Evolutionary conservation across 2,797 vertebrate genomes (phyloP).

Genomic region (Valencia hispanica): DNA sequence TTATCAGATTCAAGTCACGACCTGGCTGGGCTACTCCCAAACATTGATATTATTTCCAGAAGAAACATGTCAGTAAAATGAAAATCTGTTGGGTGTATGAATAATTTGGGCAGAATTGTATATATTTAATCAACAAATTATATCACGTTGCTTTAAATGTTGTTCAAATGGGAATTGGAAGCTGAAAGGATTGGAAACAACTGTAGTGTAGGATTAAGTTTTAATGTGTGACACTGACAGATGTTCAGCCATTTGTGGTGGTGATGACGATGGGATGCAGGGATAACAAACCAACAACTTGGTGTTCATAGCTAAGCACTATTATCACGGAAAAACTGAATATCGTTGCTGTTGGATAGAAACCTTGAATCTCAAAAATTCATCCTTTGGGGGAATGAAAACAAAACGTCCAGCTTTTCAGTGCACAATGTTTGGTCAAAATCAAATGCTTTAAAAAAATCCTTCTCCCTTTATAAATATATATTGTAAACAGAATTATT

Average conservation of each 20-base stretch:
- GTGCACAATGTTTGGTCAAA: background rate
- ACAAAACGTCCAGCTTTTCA: too few relatives aligned
- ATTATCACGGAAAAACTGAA: background rate
- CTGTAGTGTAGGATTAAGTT: background rate
- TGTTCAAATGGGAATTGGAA: background rate
- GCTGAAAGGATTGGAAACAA: background rate
- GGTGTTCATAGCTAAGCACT: background rate
- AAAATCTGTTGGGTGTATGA: background rate
- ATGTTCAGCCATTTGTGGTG: background rate
- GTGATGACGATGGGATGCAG: background rate
- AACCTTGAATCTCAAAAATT: too few relatives aligned
- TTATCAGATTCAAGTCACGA: background rate
- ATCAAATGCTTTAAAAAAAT: background rate
- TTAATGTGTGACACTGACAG: background rate
- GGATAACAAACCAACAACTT: background rate
- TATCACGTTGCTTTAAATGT: background rate
- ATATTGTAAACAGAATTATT: too few relatives aligned
- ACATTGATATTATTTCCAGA: background rate
- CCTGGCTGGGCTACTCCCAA: background rate
- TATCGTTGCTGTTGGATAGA: background rate
- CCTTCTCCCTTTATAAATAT: too few relatives aligned
- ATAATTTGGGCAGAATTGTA: background rate
- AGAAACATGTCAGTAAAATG: background rate
- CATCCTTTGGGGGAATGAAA: too few relatives aligned
- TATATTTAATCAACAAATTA: background rate